Evolutionary conservation across 2,888 invertebrate genomes (phyloP), one percentile per base, ranked within the genome.

Genomic region (Eulithis prunata): DNA sequence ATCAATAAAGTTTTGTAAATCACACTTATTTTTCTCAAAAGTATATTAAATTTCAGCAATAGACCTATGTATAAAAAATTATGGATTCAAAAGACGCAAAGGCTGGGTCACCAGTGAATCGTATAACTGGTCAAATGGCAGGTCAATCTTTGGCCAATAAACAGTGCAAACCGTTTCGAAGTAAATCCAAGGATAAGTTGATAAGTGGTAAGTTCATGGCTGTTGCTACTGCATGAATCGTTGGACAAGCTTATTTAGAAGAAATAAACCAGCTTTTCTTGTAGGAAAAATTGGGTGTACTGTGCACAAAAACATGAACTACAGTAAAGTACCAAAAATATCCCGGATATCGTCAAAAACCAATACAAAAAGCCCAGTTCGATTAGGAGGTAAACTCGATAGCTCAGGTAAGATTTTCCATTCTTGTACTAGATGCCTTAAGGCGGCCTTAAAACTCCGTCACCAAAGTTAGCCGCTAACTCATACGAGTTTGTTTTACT

Each of bases 241-340:
- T 4, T 32, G 32, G 0, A 32, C 32, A 32, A 32, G 6, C 32
- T 32, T 32, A 32, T 6, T 32, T 4, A 32, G 32, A 32, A 14
- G 47, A 47, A 47, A 14, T 8, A 7, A 13, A 47, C 5, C 6
- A 14, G 8, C 14, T 49, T 12, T 11, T 12, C 43, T 57, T 62
- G 3, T 47, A 68, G 68, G 59, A 46, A 62, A 59, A 62, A 10
- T 32, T 5, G 8, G 41, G 5, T 56, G 49, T 32, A 12, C 43
- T 13, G 56, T 57, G 4, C 45, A 61, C 32, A 61, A 28, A 60
- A 56, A 59, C 7, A 68, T 46, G n/a, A 65, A 59, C 38, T 45
- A 3, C 49, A 78, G 77, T 52, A 78, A 75, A 65, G 62, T 79
- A 10, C 77, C 81, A 4, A 78, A 70, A 69, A 57, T 77, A 59